Base-by-base conservation (phyloP, 2,888 invertebrate species). In the Caenorhabditis afra region DNA sequence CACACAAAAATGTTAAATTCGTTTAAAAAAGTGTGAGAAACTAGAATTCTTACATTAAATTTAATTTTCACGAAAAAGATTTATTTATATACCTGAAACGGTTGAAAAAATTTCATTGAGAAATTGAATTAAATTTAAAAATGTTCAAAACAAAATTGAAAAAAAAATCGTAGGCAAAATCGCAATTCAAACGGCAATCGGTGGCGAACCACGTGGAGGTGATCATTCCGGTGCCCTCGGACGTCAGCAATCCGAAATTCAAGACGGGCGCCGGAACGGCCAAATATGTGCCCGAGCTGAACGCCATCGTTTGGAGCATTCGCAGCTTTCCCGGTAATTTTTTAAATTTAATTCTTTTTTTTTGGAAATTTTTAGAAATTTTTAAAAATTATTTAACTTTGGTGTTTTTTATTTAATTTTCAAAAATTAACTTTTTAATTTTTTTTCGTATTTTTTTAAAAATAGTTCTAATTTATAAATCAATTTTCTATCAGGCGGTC, bases 131-230 rank as follows among this genome's bases (percentile, higher is more conserved):
- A 11, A 18, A 57, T 57, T 57, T 35, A 3, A 16, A 59, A 22
- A 59, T 7, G 3, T 59, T 20, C 4, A 65, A 35, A 65, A 52
- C 14, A 52, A 52, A 50, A 10, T 29, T 29, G 7, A 29, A 29
- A 29, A 52, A 52, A 52, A 35, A 50, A 49, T 50, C 35, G 16
- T 22, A 92, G 92, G 98, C 98, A 0, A 96, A 97, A 91, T 96
- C 96, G 37, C 98, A 99, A 91, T 99, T 98, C 91, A 98, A 98
- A 91, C 93, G 97, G 45, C 93, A 97, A 61, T 97, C 97, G 0
- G 98, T 97, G 0, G 98, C 98, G 0, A 99, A 99, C 91, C 97
- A 98, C 92, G 98, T 98, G 53, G 98, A 98, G 64, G 97, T 98
- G 83, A 94, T 96, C 37, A 96, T 96, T 88, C 96, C 96, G 0